Conservation (phyloP, 2,888 invertebrate genomes). For the Caenorhabditis sulstoni region DNA sequence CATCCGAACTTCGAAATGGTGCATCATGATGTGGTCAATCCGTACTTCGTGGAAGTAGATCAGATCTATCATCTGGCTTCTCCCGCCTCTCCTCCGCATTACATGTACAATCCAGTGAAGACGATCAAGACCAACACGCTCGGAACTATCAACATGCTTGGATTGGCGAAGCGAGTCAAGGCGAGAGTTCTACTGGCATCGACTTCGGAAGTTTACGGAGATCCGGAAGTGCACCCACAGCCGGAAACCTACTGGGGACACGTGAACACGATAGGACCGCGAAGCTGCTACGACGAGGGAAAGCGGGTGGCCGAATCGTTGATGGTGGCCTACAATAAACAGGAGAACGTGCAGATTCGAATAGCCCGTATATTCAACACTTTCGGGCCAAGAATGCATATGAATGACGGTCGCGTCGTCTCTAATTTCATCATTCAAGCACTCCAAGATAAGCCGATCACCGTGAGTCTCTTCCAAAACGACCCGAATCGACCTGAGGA, state of each 20-base stretch:
- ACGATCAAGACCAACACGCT: constrained; percentile 99
- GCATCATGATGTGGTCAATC: constrained; percentile 98
- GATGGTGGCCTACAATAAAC: constrained; percentile 95
- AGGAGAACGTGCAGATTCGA: constrained; percentile 94
- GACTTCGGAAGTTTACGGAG: constrained; percentile 98
- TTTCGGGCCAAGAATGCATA: constrained; percentile 98
- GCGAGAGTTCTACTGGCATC: constrained; percentile 87
- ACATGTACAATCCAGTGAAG: constrained; percentile 99
- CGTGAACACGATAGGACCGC: constrained; percentile 92
- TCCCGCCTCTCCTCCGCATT: constrained; percentile 98
- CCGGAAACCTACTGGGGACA: constrained; percentile 96
- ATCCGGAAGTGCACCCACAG: constrained; percentile 96
- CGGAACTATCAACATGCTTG: constrained; percentile 85
- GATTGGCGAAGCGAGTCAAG: constrained; percentile 80
- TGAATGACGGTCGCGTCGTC: constrained; percentile 97
- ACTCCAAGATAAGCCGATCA: constrained; percentile 93
- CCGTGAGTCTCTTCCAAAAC: too few species aligned
- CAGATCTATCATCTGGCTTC: constrained; percentile 98
- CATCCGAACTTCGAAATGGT: constrained; percentile 99
- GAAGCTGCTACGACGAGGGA: constrained; percentile 99
- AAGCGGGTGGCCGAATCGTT: constrained; percentile 97
- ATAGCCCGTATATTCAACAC: constrained; percentile 99
- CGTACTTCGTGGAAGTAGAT: constrained; percentile 91
- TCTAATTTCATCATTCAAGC: constrained; percentile 99
- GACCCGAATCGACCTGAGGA: too few species aligned